Conservation (phyloP, 2,888 invertebrate genomes). For the Dyspetes luteomarginatus region DNA sequence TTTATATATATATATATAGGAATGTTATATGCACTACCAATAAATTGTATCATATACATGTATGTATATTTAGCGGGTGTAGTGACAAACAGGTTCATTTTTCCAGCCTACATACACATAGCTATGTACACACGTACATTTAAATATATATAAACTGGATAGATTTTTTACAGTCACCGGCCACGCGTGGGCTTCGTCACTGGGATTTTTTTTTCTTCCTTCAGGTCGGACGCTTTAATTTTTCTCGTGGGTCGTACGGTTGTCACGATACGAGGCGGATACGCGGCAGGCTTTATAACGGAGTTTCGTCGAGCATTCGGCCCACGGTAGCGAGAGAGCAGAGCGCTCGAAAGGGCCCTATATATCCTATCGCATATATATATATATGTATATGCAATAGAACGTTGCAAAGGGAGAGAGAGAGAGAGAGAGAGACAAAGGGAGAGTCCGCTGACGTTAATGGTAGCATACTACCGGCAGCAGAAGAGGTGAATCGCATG, state of each 20-base stretch:
- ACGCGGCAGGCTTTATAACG: conserved; percentile 61
- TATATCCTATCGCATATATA: neutral
- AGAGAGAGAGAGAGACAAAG: conserved; percentile 21
- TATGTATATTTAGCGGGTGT: too few relatives aligned
- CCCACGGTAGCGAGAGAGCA: conserved; percentile 31
- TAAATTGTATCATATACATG: too few relatives aligned
- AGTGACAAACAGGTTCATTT: too few relatives aligned
- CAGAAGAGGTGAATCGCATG: conserved; percentile 63
- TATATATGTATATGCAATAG: neutral
- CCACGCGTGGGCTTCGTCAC: neutral
- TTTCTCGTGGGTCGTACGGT: conserved; percentile 65
- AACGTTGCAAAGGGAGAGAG: conserved; percentile 5
- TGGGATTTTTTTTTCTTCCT: conserved; percentile 24
- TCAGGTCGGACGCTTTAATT: conserved; percentile 62
- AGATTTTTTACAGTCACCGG: conserved; percentile 8
- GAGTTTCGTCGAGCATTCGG: conserved; percentile 47
- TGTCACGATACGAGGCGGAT: conserved; percentile 66
- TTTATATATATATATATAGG: too few relatives aligned
- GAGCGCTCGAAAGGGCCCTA: conserved; percentile 17
- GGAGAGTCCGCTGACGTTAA: conserved; percentile 64
- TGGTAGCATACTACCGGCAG: conserved; percentile 58
- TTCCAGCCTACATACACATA: neutral
- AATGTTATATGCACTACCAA: too few relatives aligned
- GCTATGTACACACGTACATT: neutral
- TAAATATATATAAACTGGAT: neutral